phyloP scores from a whole-genome alignment of 2,888 invertebrate genomes.

The Platycheirus albimanus region DNA sequence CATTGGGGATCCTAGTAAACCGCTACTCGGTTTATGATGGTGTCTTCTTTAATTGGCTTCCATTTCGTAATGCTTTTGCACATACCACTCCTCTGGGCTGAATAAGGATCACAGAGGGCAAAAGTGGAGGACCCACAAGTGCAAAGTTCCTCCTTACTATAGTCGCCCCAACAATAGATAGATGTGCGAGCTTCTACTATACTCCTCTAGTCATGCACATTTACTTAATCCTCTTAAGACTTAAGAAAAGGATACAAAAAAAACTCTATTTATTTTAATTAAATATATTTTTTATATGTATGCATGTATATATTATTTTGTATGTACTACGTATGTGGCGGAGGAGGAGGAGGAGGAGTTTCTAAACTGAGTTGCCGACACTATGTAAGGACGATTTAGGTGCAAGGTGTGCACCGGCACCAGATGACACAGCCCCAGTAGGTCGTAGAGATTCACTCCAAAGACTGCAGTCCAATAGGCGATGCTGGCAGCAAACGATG shows the following conservation, averaged over 20 bases:
- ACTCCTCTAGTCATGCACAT: conserved; percentile 40
- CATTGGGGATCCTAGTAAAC: conserved; percentile 51
- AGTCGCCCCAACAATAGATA: conserved; percentile 27
- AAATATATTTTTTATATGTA: conserved; percentile 62
- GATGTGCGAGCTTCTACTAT: conserved; percentile 7
- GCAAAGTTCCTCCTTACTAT: conserved; percentile 57
- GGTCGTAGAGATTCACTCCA: conserved; percentile 75
- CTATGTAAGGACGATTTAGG: conserved; percentile 75
- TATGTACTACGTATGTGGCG: background rate
- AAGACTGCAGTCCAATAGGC: conserved; percentile 75
- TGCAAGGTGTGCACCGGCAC: conserved; percentile 77
- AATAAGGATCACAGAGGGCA: conserved; percentile 37
- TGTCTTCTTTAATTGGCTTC: conserved; percentile 67
- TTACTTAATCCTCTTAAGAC: conserved; percentile 68
- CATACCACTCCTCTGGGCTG: background rate
- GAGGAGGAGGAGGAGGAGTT: conserved; percentile 28
- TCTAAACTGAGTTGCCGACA: conserved; percentile 70
- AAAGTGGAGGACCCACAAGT: conserved; percentile 58
- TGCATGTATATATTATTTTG: conserved; percentile 12
- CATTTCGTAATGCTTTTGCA: conserved; percentile 35
- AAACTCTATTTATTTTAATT: conserved; percentile 70
- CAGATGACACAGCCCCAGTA: conserved; percentile 76
- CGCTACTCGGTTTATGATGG: conserved; percentile 54
- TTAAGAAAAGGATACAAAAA: conserved; percentile 42
- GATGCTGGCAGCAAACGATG: conserved; percentile 21